Base-by-base conservation (phyloP, 2,113 vertebrate species). In the Craseonycteris thonglongyai region DNA sequence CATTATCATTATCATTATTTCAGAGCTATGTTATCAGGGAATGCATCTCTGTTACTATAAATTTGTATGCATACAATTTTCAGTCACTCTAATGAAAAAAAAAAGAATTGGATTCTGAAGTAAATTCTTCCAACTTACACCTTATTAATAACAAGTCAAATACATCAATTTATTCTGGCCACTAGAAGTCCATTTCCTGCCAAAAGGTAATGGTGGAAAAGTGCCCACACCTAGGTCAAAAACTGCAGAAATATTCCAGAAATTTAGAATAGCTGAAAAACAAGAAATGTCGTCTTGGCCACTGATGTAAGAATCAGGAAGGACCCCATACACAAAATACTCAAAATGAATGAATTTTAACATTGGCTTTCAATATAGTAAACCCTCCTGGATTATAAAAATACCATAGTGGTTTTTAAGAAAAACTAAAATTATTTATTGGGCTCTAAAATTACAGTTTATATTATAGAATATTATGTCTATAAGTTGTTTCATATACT, bases 61-160 rank as follows among this genome's bases (percentile, higher is more conserved):
- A 59, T 80, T 66, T 78, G 11, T 63, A 68, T 61, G 4, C 51
- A 80, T 68, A 63, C 22, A 80, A 42, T 66, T 66, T 74, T 78
- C 33, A 61, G 2, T 65, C 18, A 66, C 47, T 83, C 40, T 89
- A 26, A 21, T 59, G 30, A 72, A n/a, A 65, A 92, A 35, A 35
- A 63, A 14, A 94, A 42, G 59, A 59, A n/a, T 61, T 26, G 9
- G 26, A 49, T 7, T 83, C n/a, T 49, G 14, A 86, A 71, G 71
- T 30, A 42, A 93, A 89, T 56, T 88, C 40, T 87, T 81, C 63
- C 40, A 85, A 86, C 14, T 78, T 61, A 33, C 14, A 85, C 22
- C 21, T 79, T 63, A 80, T 45, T 86, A 83, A n/a, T 82, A 42
- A 42, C 28, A 91, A 84, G 30, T 83, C 84, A 92, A 95, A 94